These are phyloP conservation scores for Episyrphus balteatus DNA, from an alignment of 1,140 invertebrate genomes.

Conservation along the genomic window DNA sequence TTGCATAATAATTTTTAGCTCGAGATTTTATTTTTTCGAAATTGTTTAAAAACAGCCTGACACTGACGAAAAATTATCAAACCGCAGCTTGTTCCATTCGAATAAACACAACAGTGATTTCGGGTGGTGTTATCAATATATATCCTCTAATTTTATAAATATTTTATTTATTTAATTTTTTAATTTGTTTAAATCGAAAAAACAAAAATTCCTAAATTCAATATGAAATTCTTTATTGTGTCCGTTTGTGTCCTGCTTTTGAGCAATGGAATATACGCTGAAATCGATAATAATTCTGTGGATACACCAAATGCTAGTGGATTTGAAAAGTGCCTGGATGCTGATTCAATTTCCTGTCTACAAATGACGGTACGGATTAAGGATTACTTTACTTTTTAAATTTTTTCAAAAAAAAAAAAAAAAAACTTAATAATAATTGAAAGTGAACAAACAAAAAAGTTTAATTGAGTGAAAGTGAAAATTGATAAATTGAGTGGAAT, in stretches of 20 bases:
- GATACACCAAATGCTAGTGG: constrained; percentile 16
- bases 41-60: constrained; percentile 39
- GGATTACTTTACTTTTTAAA: not conserved
- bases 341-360: constrained; percentile 55
- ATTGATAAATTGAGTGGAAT: too few species aligned
- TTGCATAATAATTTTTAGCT: too few species aligned
- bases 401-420: constrained; percentile 1
- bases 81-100: constrained; percentile 38
- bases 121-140: constrained; percentile 23
- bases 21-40: constrained; percentile 27
- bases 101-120: constrained; percentile 37
- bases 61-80: constrained; percentile 37
- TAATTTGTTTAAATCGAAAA: constrained; percentile 1
- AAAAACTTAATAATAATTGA: constrained; percentile 17
- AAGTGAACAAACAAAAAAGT: constrained; percentile 4
- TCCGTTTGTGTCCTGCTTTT: constrained; percentile 33
- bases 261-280: constrained; percentile 29
- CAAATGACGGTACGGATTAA: constrained; percentile 44
- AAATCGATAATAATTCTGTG: constrained; percentile 20
- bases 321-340: constrained; percentile 43
- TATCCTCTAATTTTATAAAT: not conserved
- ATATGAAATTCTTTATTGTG: constrained; percentile 30
- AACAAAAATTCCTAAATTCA: constrained; percentile 8
- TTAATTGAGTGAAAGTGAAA: constrained; percentile 13
- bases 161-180: constrained; percentile 1